Conservation (phyloP, 2,888 invertebrate species). For the Nephrocerus scutellatus region DNA sequence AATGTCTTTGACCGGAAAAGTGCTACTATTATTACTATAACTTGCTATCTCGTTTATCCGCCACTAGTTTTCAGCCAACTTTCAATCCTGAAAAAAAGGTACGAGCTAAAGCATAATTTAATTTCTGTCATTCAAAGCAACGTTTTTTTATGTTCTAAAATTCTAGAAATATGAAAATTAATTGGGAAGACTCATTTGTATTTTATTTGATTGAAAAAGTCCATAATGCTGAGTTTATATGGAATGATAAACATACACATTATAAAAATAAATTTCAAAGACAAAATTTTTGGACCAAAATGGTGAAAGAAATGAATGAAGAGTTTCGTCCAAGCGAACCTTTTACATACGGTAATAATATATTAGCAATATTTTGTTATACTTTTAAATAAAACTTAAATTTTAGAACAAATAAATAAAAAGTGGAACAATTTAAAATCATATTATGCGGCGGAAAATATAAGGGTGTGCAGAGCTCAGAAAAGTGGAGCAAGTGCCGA, state of each 20-base stretch:
- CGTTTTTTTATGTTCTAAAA: too few relatives aligned
- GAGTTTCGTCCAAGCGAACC: neutral
- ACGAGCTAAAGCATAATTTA: too few relatives aligned
- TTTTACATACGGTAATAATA: slow-evolving; percentile 1
- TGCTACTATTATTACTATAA: too few relatives aligned
- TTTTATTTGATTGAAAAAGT: slow-evolving; percentile 4
- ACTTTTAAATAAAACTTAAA: neutral
- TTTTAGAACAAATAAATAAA: slow-evolving; percentile 4
- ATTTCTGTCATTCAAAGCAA: too few relatives aligned
- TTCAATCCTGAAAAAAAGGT: too few relatives aligned
- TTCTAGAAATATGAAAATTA: too few relatives aligned
- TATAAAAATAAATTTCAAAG: neutral
- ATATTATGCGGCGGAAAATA: slow-evolving; percentile 3
- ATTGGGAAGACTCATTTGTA: slow-evolving; percentile 1
- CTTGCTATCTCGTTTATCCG: too few relatives aligned
- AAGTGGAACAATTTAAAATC: slow-evolving; percentile 8
- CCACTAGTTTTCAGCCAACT: too few relatives aligned
- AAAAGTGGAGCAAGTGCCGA: slow-evolving; percentile 2
- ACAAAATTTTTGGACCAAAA: slow-evolving; percentile 2
- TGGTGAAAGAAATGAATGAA: neutral
- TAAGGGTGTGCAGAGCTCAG: slow-evolving; percentile 3
- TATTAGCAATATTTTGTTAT: neutral
- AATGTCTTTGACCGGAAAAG: too few relatives aligned
- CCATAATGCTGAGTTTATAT: slow-evolving; percentile 1
- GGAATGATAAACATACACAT: neutral